Base-by-base conservation (phyloP, 2,113 vertebrate genomes). In the Chaetorhynchus papuensis region DNA sequence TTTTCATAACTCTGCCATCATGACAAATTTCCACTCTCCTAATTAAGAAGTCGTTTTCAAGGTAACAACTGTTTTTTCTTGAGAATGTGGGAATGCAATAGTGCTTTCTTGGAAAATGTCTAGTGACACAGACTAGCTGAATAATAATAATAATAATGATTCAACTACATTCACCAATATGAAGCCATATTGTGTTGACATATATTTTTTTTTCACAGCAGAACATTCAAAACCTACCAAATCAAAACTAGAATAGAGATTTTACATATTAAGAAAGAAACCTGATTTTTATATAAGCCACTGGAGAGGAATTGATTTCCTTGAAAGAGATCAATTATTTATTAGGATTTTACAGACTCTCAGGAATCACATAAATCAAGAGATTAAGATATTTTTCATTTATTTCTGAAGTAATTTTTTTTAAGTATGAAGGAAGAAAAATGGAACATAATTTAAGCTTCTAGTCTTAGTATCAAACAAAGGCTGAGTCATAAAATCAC, bases 321-420 rank as follows among this genome's bases (percentile, higher is more conserved):
- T 70, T 91, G 79, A 89, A 96, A 64, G 41, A 60, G 13, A 82
- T 59, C 17, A 96, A 56, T 76, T 50, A 91, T 65, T 77, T 96
- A 91, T 93, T 89, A 95, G 53, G 92, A 76, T 85, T 90, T 78
- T 54, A 81, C 13, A 26, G 26, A 15, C 35, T 81, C 44, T 31
- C 64, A 91, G 83, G 44, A 93, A 87, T 49, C 77, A 56, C 41
- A 60, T 47, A 90, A 89, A 91, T 85, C n/a, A 95, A 94, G 89
- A 53, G 10, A 81, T 65, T 39, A 91, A 30, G 42, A 56, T 59
- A 61, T 27, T 78, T 68, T 52, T 52, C 11, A 84, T 69, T 89
- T 89, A 78, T 89, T 93, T 94, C 39, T 81, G 39, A 89, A 83
- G 28, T 61, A 66, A 75, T 26, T 3, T 28, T n/a, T 91, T 71